phyloP scores from a whole-genome alignment of 2,113 vertebrate species.

The Channa argus region DNA sequence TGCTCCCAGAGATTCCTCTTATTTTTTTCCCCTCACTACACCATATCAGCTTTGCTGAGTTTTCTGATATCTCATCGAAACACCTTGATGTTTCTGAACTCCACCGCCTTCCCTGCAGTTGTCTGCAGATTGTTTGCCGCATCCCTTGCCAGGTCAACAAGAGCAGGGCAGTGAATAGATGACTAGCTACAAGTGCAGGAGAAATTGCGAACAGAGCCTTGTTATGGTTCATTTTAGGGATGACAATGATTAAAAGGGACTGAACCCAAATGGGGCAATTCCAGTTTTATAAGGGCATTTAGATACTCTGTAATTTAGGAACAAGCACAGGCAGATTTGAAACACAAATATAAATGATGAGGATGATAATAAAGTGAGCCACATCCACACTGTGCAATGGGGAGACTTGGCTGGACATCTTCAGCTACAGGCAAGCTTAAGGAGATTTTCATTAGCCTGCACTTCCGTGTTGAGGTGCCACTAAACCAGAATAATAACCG shows the following conservation, averaged over 20 bases:
- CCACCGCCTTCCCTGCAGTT: constrained; percentile 42
- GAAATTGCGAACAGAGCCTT: constrained; percentile 32
- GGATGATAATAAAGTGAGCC: constrained; percentile 14
- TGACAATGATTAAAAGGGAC: constrained; percentile 33
- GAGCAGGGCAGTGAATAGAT: constrained; percentile 30
- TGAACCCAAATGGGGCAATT: constrained; percentile 12
- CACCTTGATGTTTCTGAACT: constrained; percentile 67
- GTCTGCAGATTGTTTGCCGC: constrained; percentile 36
- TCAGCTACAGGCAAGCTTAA: constrained; percentile 60
- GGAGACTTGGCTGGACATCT: constrained; percentile 22
- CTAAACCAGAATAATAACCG: constrained; percentile 68
- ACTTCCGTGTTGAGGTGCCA: constrained; percentile 31
- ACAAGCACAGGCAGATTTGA: neutral
- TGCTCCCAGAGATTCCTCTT: constrained; percentile 56
- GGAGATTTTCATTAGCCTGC: constrained; percentile 63
- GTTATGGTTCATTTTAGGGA: constrained; percentile 33
- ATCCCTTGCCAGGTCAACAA: constrained; percentile 38
- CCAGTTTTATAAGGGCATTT: constrained; percentile 4
- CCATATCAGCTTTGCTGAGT: constrained; percentile 46
- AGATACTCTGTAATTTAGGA: neutral
- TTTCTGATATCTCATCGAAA: constrained; percentile 65
- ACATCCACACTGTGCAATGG: neutral
- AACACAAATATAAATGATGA: constrained; percentile 23
- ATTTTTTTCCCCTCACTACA: constrained; percentile 32
- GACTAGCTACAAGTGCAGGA: constrained; percentile 28